Base-by-base conservation (phyloP, 2,113 vertebrate genomes). In the Ctenodactylus gundi region DNA sequence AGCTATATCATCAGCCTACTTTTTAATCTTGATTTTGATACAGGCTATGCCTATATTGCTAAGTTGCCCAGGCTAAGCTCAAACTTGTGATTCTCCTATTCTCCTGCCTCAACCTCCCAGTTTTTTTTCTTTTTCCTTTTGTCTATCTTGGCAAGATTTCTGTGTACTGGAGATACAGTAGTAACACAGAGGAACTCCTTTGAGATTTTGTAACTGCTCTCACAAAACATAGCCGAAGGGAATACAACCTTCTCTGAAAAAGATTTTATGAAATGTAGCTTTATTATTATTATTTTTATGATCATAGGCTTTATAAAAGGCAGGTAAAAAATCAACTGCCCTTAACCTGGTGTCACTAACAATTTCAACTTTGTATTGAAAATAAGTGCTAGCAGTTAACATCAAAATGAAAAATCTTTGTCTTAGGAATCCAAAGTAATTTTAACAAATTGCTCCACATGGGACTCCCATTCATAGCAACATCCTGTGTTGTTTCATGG, bases 391-490 rank as follows among this genome's bases (percentile, higher is more conserved):
- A 41, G n/a, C 53, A 88, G 31, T 49, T 39, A 34, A 57, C 25
- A 34, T 88, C 78, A 29, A 49, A 76, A 34, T 14, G 31, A 36
- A 41, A 60, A 70, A 29, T 12, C 31, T 10, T 57, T 93, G 53
- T 75, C 55, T 75, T 60, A 29, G 27, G 36, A 64, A n/a, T 25
- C 67, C 20, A 7, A 41, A 31, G 77, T 82, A 27, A 67, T 80
- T 90, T 82, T 73, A 55, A n/a, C 62, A 85, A 80, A 94, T 94
- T 94, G 90, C 78, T 92, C 67, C 90, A 62, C 31, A 4, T 0
- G 93, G 65, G 96, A 94, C 78, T 96, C 85, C 57, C 90, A 2
- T 51, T 41, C 94, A 7, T 95, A 94, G 93, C 94, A 94, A 29
- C 31, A 6, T 88, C 73, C 92, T 93, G 21, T 31, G 60, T 93